phyloP scores from a whole-genome alignment of 1,140 invertebrate genomes.

The Goniozus legneri region DNA sequence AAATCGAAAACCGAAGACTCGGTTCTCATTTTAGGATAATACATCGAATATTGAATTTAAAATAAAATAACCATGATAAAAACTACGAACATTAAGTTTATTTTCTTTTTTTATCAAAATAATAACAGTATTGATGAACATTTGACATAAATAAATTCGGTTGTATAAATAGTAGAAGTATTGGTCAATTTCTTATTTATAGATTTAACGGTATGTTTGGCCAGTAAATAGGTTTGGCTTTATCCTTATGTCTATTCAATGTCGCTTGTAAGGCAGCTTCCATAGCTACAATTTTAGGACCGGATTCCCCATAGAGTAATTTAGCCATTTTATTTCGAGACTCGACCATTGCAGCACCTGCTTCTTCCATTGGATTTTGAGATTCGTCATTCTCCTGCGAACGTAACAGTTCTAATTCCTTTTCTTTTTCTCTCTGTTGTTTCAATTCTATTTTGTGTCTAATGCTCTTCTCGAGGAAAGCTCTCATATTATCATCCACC shows the following conservation, averaged over 20 bases:
- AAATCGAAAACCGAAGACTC: too few relatives aligned
- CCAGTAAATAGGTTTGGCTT: constrained; percentile 65
- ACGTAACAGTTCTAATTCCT: background rate
- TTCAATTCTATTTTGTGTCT: constrained; percentile 56
- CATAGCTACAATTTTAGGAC: constrained; percentile 69
- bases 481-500: constrained; percentile 64
- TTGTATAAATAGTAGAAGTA: too few relatives aligned
- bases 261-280: constrained; percentile 69
- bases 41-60: too few relatives aligned
- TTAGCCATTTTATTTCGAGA: constrained; percentile 46
- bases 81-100: too few relatives aligned
- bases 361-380: constrained; percentile 2
- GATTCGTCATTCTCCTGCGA: constrained; percentile 19
- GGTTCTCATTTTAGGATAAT: too few relatives aligned
- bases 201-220: constrained; percentile 69
- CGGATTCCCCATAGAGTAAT: constrained; percentile 60
- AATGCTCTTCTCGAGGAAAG: constrained; percentile 62
- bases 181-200: constrained; percentile 7
- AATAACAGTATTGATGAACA: too few relatives aligned
- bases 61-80: too few relatives aligned
- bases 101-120: background rate
- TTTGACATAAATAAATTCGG: too few relatives aligned
- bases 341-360: constrained; percentile 23
- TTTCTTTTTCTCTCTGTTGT: constrained; percentile 38
- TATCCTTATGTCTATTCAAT: constrained; percentile 63